Conservation (phyloP, 23 tunicate species). For the Ascidia mentula region DNA sequence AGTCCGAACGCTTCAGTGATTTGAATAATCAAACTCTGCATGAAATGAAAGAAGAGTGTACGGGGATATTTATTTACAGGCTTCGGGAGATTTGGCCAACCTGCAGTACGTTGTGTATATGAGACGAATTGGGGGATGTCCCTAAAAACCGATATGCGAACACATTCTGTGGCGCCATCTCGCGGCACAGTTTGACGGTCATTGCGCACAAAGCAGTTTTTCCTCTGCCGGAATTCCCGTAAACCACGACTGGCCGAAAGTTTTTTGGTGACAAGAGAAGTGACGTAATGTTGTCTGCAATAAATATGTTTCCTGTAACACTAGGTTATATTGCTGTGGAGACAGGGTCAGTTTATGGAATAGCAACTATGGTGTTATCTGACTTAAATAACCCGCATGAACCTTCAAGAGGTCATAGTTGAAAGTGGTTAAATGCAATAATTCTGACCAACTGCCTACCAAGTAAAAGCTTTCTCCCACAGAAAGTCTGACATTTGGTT, state of each 20-base stretch:
- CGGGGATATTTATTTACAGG: no score
- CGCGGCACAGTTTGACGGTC: constrained; percentile 25
- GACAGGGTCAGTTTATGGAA: background rate
- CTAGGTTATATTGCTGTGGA: background rate
- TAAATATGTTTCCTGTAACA: background rate
- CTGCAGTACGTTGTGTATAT: constrained; percentile 72
- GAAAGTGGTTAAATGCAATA: no score
- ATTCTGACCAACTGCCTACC: constrained; percentile 53
- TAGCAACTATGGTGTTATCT: background rate
- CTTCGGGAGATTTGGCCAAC: no score
- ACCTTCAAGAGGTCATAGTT: background rate
- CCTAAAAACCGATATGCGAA: constrained; percentile 66
- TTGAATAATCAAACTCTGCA: constrained; percentile 72
- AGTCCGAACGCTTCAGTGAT: constrained; percentile 28
- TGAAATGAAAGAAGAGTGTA: background rate
- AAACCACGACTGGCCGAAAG: constrained; percentile 31
- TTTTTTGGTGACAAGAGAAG: background rate
- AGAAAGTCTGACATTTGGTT: constrained; percentile 48
- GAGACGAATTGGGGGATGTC: constrained; percentile 79
- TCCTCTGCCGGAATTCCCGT: constrained; percentile 82
- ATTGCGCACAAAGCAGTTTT: constrained; percentile 81
- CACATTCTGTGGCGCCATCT: background rate
- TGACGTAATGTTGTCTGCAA: background rate
- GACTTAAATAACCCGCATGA: background rate
- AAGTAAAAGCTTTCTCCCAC: constrained; percentile 63